Evolutionary conservation across 2,888 invertebrate genomes (phyloP), one percentile per base, ranked within the genome.

Genomic region (Oscheius sp.): DNA sequence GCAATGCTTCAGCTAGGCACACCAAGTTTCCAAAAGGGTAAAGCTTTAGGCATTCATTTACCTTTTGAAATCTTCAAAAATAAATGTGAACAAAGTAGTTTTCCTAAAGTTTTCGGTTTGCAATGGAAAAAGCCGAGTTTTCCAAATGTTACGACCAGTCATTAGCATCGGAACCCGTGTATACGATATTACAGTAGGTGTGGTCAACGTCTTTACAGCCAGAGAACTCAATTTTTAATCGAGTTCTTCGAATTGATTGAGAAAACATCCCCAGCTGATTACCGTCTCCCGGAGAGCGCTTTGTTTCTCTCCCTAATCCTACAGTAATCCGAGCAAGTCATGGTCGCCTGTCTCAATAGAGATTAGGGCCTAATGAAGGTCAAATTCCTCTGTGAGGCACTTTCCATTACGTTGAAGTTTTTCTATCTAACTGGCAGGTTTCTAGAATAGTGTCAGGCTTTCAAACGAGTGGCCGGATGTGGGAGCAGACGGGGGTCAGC

Each of bases 321-420:
- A 68, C 68, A 68, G 68, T 68, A 68, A 68, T 68, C 68, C 68
- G 55, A 35, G 63, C 32, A 21, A 68, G 68, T 53, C 55, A 65
- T 35, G 68, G 68, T 35, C 55, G 53, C 42, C 55, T 37, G 68
- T 68, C 68, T 55, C 68, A 68, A 68, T 68, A 53, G 55, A 33
- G 68, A 68, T 68, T 68, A 68, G 42, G n/a, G 11, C 13, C 68
- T 68, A 68, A 68, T 68, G 68, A 3, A 13, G 13, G 55, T 42
- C 42, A 42, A 13, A 55, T 55, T 32, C 32, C 21, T 51, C 21
- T 21, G 53, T 32, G 55, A 11, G 21, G 55, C 55, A 21, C 21
- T 32, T 55, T 55, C 13, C 29, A 51, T 2, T n/a, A 51, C 42
- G 3, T 42, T 42, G 7, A 42, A 42, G 42, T 42, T 42, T 55